Base-by-base conservation (phyloP, 2,888 invertebrate species). In the Piscicola geometra region DNA sequence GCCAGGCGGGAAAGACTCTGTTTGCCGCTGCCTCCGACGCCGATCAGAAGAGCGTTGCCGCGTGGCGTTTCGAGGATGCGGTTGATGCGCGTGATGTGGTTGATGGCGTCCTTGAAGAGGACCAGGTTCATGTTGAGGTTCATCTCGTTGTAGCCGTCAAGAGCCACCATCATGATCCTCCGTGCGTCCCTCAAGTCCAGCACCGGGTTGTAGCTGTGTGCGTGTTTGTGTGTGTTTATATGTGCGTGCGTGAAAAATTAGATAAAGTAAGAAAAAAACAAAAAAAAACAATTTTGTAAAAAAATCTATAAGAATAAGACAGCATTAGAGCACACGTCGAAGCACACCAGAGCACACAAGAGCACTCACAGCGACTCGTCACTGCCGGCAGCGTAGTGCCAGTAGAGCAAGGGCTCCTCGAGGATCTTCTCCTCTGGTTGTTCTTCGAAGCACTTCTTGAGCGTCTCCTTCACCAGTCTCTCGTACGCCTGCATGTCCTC, bases 71-170 rank as follows among this genome's bases (percentile, higher is more conserved):
- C 96, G 79, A 97, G 87, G 81, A 97, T 96, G 77, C 94, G 89
- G 70, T 93, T 96, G 81, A 97, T 95, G 82, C 94, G 91, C 80
- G 80, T 88, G 75, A 97, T 91, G 86, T 97, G 96, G 90, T 92
- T 92, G 92, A 97, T 94, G 47, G 97, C 96, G 84, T 96, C 96
- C 87, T 96, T 95, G 86, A 97, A 97, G 0, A 97, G 88, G 28
- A 97, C 96, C 79, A 97, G 88, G 86, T 95, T 95, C 94, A 97
- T 96, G n/a, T 93, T 94, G 50, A 95, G 92, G 76, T 96, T 93
- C 66, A 97, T 89, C 86, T 97, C 97, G 84, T 97, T 97, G 86
- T 95, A 97, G 82, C 92, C 92, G 41, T 92, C 89, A 88, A 97
- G 90, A 1, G 94, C 94, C 86, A 96, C 96, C 78, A 90, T 90